Evolutionary conservation across 1,140 invertebrate genomes (phyloP), one percentile per base, ranked within the genome.

Genomic region (Yoshiicerus persimilis): DNA sequence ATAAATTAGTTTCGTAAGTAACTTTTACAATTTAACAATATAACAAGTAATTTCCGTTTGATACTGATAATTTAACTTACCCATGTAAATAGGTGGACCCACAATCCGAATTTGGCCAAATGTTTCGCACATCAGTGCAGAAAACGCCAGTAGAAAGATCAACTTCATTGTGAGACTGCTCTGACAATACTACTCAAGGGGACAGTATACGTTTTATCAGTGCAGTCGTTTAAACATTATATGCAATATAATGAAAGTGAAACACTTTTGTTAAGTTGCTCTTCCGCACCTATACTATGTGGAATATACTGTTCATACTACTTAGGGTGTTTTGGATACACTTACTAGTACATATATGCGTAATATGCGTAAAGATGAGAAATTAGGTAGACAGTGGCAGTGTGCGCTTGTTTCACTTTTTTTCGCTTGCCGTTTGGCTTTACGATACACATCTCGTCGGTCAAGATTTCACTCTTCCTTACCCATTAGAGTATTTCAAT

Each of bases 401-500:
- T n/a, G n/a, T n/a, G n/a, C n/a, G n/a, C n/a, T n/a, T n/a, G n/a
- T n/a, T n/a, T n/a, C n/a, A n/a, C n/a, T n/a, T 47, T 47, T 47
- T 20, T 47, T 2, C 16, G 20, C n/a, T 56, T 16, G 47, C 16
- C n/a, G 47, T 56, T n/a, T 56, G 47, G n/a, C 47, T 56, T 56
- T 16, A 16, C 16, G n/a, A 56, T 56, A n/a, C n/a, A n/a, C 23
- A 32, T 80, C 66, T 70, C 32, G 75, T 38, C 20, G 9, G 36
- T 20, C 75, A 80, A 80, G 75, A 80, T 80, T 80, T 80, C 75
- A 80, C 75, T 80, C 75, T 80, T 34, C 47, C n/a, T n/a, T n/a
- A n/a, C 16, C 47, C n/a, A 56, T 16, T 56, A 56, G 47, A n/a
- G n/a, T n/a, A n/a, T n/a, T n/a, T n/a, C n/a, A n/a, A n/a, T n/a